A percentile compares a stretch with the other conserved stretches of the same genome.
Conservation (phyloP, 2,888 invertebrate genomes). For the Ophonus ardosiacus region DNA sequence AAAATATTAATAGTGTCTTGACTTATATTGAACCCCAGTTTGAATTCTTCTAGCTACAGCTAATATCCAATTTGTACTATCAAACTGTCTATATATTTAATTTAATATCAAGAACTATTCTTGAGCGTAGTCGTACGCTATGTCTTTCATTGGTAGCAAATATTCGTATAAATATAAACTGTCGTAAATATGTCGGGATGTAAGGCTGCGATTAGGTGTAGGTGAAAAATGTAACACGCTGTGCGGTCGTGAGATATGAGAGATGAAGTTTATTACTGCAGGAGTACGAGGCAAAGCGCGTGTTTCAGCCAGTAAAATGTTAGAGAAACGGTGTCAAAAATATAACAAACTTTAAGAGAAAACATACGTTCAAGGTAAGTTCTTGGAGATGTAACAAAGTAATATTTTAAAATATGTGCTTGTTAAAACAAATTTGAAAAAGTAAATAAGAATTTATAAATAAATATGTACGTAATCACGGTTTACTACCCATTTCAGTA, state of each 20-base stretch:
- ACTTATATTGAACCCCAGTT: too few relatives aligned
- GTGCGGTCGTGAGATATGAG: slow-evolving; percentile 43
- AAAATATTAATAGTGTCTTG: too few relatives aligned
- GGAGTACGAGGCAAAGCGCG: not conserved
- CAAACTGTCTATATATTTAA: too few relatives aligned
- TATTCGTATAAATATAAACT: not conserved
- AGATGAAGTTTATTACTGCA: slow-evolving; percentile 12
- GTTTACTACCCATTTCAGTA: too few relatives aligned
- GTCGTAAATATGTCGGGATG: not conserved
- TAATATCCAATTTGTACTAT: too few relatives aligned
- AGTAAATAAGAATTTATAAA: too few relatives aligned
- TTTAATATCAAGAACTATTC: too few relatives aligned
- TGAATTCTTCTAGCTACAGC: too few relatives aligned
- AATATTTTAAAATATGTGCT: not conserved
- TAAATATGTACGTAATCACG: too few relatives aligned
- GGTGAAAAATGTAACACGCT: slow-evolving; percentile 34
- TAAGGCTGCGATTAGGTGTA: slow-evolving; percentile 25
- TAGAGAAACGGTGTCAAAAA: not conserved
- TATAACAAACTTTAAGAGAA: not conserved
- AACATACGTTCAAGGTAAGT: not conserved
- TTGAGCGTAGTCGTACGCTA: too few relatives aligned
- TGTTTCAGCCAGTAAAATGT: not conserved
- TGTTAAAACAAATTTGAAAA: too few relatives aligned
- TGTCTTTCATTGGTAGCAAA: not conserved
- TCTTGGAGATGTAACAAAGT: not conserved